Evolutionary conservation across 2,888 invertebrate genomes (phyloP).

Genomic region (Hedychridium roseum): DNA sequence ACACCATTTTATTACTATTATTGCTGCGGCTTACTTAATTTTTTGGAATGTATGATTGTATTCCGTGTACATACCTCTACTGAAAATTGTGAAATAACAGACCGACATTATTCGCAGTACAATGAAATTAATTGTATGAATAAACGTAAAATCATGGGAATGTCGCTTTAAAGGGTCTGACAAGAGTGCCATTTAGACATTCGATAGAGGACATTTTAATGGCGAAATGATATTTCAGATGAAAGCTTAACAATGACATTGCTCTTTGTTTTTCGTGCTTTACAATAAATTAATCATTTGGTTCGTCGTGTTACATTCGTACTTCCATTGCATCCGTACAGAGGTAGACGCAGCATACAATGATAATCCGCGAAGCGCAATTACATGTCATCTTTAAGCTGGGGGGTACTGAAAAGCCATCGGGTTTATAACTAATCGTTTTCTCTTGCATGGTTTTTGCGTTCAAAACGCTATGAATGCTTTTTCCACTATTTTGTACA

Average conservation of each 20-base stretch:
- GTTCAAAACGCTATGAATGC: conserved; percentile 8
- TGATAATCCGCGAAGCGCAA: conserved; percentile 15
- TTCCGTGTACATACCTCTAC: no score
- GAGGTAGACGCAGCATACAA: conserved; percentile 23
- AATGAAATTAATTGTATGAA: no score
- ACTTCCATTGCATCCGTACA: conserved; percentile 9
- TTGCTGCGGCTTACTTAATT: conserved; percentile 23
- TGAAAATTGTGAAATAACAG: no score
- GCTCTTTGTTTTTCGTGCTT: neutral
- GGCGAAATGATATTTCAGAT: no score
- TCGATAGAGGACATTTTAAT: no score
- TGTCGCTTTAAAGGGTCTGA: no score
- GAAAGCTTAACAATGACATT: no score
- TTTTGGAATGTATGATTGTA: neutral
- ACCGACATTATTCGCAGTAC: no score
- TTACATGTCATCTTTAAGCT: conserved; percentile 3
- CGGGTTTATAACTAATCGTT: conserved; percentile 4
- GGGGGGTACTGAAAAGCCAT: conserved; percentile 5
- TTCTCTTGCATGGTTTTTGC: conserved; percentile 6
- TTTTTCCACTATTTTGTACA: no score
- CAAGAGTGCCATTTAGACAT: no score
- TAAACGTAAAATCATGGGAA: no score
- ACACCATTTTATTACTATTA: conserved; percentile 35
- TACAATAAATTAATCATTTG: no score
- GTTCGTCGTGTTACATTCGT: neutral